Percentiles rank a stretch among this genome's conserved stretches.
Conservation (phyloP, 2,797 vertebrate species). For the Amazona finschi region DNA sequence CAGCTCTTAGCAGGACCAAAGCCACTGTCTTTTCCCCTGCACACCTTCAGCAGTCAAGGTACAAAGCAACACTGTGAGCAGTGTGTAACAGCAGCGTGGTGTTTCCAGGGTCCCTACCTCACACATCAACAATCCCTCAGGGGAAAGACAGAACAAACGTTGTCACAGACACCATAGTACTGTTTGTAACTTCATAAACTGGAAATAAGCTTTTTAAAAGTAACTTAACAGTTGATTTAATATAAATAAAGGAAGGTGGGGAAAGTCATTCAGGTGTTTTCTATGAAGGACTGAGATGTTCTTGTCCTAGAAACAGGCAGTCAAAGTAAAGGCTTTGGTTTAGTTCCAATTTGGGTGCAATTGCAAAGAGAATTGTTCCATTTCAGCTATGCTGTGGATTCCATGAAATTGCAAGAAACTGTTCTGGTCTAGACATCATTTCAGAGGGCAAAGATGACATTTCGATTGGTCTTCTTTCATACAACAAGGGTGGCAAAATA, state of each 20-base stretch:
- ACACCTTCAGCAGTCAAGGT: neutral
- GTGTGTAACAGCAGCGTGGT: fast-evolving
- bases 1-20: neutral
- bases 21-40: neutral
- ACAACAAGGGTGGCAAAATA: neutral
- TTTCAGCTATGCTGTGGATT: neutral
- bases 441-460: neutral
- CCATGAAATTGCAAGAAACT: neutral
- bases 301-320: neutral
- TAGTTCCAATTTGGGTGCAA: neutral
- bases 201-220: neutral
- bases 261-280: neutral
- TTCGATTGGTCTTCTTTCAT: neutral
- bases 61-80: neutral
- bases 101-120: neutral
- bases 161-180: neutral
- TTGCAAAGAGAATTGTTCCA: neutral
- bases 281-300: neutral
- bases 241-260: neutral
- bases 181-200: neutral
- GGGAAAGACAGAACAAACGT: neutral
- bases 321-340: neutral
- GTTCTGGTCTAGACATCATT: neutral
- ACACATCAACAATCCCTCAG: neutral
- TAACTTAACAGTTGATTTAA: neutral